These are phyloP conservation scores for Brachylomia viminalis DNA, from an alignment of 2,888 invertebrate species.

Conservation along the genomic window DNA sequence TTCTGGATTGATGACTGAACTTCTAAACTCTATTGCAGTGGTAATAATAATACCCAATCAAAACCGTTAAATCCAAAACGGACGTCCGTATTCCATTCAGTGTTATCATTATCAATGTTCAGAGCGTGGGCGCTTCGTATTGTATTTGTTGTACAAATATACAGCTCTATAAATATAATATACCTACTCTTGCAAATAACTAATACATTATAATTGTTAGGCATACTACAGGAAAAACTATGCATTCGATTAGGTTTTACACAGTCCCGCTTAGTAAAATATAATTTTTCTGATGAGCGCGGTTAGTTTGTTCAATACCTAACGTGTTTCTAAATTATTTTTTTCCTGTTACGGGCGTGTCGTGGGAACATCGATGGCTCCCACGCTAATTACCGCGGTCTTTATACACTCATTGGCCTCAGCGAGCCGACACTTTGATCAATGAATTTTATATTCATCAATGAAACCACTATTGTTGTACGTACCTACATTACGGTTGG, in stretches of 20 bases:
- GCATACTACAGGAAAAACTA: constrained; percentile 30
- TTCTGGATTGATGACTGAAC: neutral
- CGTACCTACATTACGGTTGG: constrained; percentile 69
- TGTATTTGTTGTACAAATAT: constrained; percentile 26
- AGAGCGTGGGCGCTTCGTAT: constrained; percentile 48
- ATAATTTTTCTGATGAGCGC: constrained; percentile 61
- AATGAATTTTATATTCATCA: constrained; percentile 85
- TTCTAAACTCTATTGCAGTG: neutral
- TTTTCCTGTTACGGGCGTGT: constrained; percentile 81
- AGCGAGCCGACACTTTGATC: constrained; percentile 76
- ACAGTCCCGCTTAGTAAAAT: constrained; percentile 44
- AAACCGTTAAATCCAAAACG: constrained; percentile 27
- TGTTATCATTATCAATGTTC: constrained; percentile 34
- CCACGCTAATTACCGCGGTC: constrained; percentile 84
- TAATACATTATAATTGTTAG: constrained; percentile 2
- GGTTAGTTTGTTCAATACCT: constrained; percentile 66
- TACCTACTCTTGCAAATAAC: constrained; percentile 14
- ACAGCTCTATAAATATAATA: constrained; percentile 10
- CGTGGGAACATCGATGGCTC: constrained; percentile 85
- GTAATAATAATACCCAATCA: neutral
- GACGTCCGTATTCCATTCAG: constrained; percentile 36
- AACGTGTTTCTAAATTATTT: constrained; percentile 79
- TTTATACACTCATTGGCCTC: constrained; percentile 79
- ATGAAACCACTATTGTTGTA: constrained; percentile 79
- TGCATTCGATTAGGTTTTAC: constrained; percentile 27